phyloP scores from a whole-genome alignment of 2,888 invertebrate genomes.

The Alcis repandata region DNA sequence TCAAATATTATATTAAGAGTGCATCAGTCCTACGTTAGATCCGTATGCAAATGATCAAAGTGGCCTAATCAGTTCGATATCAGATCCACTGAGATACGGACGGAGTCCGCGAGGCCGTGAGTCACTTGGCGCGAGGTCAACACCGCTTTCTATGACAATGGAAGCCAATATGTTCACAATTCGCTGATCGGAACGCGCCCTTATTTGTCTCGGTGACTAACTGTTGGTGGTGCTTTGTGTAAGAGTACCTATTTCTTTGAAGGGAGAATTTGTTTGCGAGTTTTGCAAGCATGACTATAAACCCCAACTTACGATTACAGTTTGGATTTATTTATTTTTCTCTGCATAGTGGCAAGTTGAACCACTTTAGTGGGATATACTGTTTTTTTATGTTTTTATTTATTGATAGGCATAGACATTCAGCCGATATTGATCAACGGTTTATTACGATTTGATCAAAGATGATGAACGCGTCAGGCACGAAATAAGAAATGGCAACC shows the following conservation, averaged over 20 bases:
- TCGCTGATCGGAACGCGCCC: slow-evolving; percentile 55
- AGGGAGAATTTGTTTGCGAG: neutral
- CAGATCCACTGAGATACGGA: slow-evolving; percentile 37
- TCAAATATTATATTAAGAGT: neutral
- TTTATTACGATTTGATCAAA: too few relatives aligned
- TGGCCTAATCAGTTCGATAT: slow-evolving; percentile 25
- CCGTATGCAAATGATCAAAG: slow-evolving; percentile 7
- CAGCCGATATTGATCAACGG: too few relatives aligned
- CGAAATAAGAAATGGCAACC: too few relatives aligned
- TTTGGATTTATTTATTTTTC: too few relatives aligned
- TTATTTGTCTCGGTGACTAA: slow-evolving; percentile 62
- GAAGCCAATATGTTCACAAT: slow-evolving; percentile 39
- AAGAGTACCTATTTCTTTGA: slow-evolving; percentile 22
- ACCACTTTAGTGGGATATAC: too few relatives aligned
- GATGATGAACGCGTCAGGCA: too few relatives aligned
- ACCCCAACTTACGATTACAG: too few relatives aligned
- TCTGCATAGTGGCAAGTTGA: too few relatives aligned
- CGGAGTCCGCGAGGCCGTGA: slow-evolving; percentile 54
- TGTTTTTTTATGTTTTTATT: too few relatives aligned
- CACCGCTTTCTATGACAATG: slow-evolving; percentile 67
- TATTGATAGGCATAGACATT: too few relatives aligned
- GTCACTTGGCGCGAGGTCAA: slow-evolving; percentile 62
- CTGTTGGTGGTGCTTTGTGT: slow-evolving; percentile 41
- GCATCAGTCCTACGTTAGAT: neutral
- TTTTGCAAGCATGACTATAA: too few relatives aligned